Base-by-base conservation (phyloP, 2,888 invertebrate genomes). In the Amblyjoppa proteus region DNA sequence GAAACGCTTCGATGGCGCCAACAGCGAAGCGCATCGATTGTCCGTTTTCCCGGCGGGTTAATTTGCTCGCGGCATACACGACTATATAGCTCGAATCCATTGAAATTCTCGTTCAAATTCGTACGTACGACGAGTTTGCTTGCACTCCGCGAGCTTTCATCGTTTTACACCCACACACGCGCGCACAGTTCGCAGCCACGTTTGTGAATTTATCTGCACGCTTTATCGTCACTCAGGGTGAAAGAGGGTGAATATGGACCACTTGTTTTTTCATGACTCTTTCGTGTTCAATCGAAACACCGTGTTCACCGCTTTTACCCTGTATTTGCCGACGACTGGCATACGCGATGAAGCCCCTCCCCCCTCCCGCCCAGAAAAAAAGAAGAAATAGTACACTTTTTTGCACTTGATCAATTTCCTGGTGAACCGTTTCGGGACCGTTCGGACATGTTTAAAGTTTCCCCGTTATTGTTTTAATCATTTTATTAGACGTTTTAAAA, bases 1-100 rank as follows among this genome's bases (percentile, higher is more conserved):
- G 49, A 64, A 45, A 75, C 58, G 41, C n/a, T 28, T 20, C 75
- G 51, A 70, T 51, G 16, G 25, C 58, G 25, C 58, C 28, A 58
- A 58, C 25, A 13, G 4, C 28, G 25, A 13, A 28, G 58, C 25
- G 13, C 69, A 64, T 74, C 61, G 79, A 79, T 79, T 79, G 53
- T 51, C 69, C 74, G 51, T 79, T 83, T 70, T 51, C 20, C 78
- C 41, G 61, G 51, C 56, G 51, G 74, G 69, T 69, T 70, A 75
- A 75, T 79, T 79, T 75, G 61, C 58, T 11, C 58, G 69, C 53
- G 16, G 51, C 68, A 61, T 41, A 64, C 51, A 69, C 58, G 53
- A 16, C 16, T 28, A 11, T 28, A 28, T 13, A 25, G 28, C 41
- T 41, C 58, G 25, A 25, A 58, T 58, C 25, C 58, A 58, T 25